Evolutionary conservation across 2,888 invertebrate species (phyloP), one percentile per base, ranked within the genome.

Genomic region (Cremastinae sp.): DNA sequence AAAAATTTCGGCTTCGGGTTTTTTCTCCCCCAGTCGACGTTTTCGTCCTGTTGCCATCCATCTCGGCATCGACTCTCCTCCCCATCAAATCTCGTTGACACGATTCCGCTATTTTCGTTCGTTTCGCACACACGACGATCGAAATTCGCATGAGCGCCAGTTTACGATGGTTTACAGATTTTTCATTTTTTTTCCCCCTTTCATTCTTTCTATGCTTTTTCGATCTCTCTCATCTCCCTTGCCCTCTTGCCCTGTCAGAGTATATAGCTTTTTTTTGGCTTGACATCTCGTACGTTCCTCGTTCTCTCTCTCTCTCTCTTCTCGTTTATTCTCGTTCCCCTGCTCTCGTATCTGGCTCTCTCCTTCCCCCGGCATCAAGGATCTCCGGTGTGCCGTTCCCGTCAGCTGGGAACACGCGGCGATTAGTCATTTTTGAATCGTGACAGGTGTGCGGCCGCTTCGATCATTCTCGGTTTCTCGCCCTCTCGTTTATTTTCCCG

Each of bases 101-200:
- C 75, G 72, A 72, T 76, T 76, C 47, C 5, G 72, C 59, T 59
- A 76, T 76, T 76, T 76, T 76, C 72, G 68, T 76, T 76, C 68
- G 72, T 72, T 72, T 72, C 75, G 64, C 75, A 75, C 72, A 75
- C 72, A 62, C 72, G 43, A 36, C 66, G 68, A n/a, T n/a, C 68
- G 74, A 12, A 66, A 66, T 66, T 61, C 28, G 5, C 75, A 41
- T n/a, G 43, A 45, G n/a, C n/a, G n/a, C n/a, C n/a, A 58, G 41
- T 64, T 70, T n/a, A 12, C 43, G 36, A 64, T 38, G 51, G 59
- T 66, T 43, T 58, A 43, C 56, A 73, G 66, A 73, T 66, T 62
- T 74, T 74, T 53, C 28, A 54, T 47, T 45, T 38, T 12, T 9
- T 41, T 34, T 53, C 38, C 9, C 8, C 10, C 10, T 5, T 16